These are phyloP conservation scores for Chlorops oryzae DNA, from an alignment of 1,140 invertebrate species.

Conservation along the genomic window DNA sequence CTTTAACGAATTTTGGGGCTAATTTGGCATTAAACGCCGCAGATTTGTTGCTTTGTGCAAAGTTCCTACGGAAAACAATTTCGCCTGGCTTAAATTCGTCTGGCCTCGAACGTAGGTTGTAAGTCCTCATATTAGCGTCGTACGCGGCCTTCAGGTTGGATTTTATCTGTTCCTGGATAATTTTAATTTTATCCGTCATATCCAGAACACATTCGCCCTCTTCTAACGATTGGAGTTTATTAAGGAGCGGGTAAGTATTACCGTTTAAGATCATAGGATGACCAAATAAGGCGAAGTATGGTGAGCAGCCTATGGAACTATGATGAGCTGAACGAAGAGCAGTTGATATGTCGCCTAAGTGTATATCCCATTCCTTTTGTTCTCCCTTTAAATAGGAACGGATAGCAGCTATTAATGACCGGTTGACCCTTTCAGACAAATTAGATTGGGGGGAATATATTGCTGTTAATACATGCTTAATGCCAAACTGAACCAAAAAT, in stretches of 20 bases:
- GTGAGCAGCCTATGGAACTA: neutral
- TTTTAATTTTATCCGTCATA: too few species aligned
- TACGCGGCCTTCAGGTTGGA: too few species aligned
- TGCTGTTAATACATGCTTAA: neutral
- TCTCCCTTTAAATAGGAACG: neutral
- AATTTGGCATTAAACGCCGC: too few species aligned
- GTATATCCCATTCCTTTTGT: slow-evolving; percentile 3
- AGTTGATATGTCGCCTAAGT: neutral
- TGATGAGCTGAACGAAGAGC: neutral
- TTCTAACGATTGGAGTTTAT: neutral
- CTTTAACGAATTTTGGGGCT: slow-evolving; percentile 3
- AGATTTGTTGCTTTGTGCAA: too few species aligned
- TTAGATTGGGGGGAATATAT: neutral
- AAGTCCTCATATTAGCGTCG: too few species aligned
- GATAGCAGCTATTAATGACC: neutral
- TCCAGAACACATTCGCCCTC: neutral
- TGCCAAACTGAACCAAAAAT: neutral
- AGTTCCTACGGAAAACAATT: too few species aligned
- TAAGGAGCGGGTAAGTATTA: neutral
- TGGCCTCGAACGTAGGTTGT: too few species aligned
- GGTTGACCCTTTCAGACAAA: slow-evolving; percentile 6
- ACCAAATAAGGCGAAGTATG: slow-evolving; percentile 3
- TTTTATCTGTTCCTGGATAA: too few species aligned
- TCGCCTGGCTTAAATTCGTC: too few species aligned
- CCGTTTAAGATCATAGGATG: neutral